Conservation (phyloP, 2,797 vertebrate genomes). For the Avahi laniger region DNA sequence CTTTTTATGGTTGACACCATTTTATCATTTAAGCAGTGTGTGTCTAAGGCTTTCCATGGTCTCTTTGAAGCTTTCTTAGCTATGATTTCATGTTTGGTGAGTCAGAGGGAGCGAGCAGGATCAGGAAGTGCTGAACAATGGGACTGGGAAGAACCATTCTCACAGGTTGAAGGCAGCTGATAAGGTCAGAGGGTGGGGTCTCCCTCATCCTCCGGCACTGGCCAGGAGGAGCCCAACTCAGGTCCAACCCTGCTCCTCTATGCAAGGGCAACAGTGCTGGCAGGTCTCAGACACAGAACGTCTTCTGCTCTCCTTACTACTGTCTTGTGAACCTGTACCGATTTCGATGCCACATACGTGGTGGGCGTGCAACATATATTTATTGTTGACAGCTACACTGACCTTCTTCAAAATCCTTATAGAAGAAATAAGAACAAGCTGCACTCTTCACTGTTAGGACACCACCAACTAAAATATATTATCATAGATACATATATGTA, state of each 20-base stretch:
- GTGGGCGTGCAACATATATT: too few species aligned
- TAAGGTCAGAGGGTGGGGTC: conserved; percentile 67
- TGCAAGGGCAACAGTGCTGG: background rate
- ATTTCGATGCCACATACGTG: background rate
- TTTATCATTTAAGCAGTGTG: conserved; percentile 32
- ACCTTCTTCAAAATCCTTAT: background rate
- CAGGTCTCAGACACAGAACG: background rate
- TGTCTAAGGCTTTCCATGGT: conserved; percentile 38
- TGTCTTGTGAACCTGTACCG: background rate
- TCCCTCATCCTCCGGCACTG: background rate
- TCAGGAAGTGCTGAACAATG: conserved; percentile 75
- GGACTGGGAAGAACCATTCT: conserved; percentile 69
- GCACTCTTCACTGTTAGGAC: background rate
- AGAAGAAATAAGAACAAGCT: background rate
- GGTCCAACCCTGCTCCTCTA: background rate
- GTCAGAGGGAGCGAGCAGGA: conserved; percentile 63
- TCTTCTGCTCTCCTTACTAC: background rate
- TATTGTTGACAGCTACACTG: background rate
- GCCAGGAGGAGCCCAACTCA: background rate
- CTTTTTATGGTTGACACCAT: background rate
- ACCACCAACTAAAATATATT: background rate
- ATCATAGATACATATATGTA: background rate
- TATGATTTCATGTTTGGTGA: conserved; percentile 75
- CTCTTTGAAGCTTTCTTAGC: conserved; percentile 71
- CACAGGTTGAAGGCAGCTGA: conserved; percentile 56